A percentile compares a stretch with the other conserved stretches of the same genome.
These are phyloP conservation scores for Oceanodroma leucorhoa DNA, from an alignment of 2,797 vertebrate genomes.

Conservation along the genomic window DNA sequence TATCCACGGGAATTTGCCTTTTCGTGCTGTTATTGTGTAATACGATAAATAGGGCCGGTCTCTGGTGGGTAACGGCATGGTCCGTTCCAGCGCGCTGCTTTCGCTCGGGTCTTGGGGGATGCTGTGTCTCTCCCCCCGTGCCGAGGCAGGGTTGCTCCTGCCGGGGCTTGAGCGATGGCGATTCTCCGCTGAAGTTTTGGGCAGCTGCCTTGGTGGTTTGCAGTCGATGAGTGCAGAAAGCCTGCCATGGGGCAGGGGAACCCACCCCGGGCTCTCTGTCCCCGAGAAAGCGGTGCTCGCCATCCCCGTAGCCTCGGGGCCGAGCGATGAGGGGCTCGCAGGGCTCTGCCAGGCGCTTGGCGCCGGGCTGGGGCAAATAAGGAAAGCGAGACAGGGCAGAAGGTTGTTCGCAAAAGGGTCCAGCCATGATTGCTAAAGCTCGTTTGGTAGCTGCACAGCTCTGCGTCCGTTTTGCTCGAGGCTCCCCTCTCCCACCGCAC, in stretches of 20 bases:
- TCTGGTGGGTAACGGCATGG: neutral
- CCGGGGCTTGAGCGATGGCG: neutral
- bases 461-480: neutral
- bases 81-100: neutral
- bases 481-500: neutral
- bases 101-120: neutral
- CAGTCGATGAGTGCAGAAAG: neutral
- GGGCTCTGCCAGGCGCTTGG: neutral
- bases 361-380: neutral
- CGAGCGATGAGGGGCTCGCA: neutral
- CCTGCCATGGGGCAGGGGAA: neutral
- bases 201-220: slow-evolving; percentile 23
- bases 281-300: rapidly evolving
- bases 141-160: neutral
- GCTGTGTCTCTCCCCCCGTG: rapidly evolving
- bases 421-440: neutral
- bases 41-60: neutral
- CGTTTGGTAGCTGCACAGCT: neutral
- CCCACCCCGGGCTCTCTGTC: neutral
- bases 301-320: rapidly evolving
- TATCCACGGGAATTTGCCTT: neutral
- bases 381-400: neutral
- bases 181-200: neutral
- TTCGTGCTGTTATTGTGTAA: neutral
- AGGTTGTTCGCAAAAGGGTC: neutral